Percentiles rank a stretch among this genome's conserved stretches.
Evolutionary conservation across 2,113 vertebrate genomes (phyloP).

Genomic region (Vombatus ursinus): DNA sequence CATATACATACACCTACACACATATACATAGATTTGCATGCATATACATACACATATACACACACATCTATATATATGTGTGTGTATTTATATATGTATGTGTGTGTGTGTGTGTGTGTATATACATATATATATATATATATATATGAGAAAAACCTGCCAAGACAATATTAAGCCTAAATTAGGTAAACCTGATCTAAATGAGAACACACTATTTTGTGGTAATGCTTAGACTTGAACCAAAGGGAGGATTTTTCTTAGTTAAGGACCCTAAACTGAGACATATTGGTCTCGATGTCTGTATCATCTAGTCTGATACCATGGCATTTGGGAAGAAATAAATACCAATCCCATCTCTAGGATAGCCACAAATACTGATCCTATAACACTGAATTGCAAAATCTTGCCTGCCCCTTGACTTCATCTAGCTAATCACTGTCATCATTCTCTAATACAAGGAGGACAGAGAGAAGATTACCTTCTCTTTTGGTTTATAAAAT

Average conservation of each 20-base stretch:
- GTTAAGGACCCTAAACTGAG: not conserved
- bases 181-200: not conserved
- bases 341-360: not conserved
- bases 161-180: no score
- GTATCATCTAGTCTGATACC: not conserved
- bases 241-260: not conserved
- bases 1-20: no score
- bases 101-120: no score
- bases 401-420: not conserved
- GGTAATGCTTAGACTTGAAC: not conserved
- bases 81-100: no score
- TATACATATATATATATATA: no score
- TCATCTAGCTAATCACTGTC: not conserved
- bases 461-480: not conserved
- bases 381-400: not conserved
- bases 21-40: no score
- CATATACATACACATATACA: no score
- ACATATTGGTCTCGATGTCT: not conserved
- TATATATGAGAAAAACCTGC: no score
- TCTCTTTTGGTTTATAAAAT: not conserved
- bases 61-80: no score
- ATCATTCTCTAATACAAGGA: not conserved
- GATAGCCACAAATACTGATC: not conserved
- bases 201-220: not conserved
- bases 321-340: not conserved